Evolutionary conservation across 2,888 invertebrate species (phyloP).

Genomic region (Psococerastis gibbosa): DNA sequence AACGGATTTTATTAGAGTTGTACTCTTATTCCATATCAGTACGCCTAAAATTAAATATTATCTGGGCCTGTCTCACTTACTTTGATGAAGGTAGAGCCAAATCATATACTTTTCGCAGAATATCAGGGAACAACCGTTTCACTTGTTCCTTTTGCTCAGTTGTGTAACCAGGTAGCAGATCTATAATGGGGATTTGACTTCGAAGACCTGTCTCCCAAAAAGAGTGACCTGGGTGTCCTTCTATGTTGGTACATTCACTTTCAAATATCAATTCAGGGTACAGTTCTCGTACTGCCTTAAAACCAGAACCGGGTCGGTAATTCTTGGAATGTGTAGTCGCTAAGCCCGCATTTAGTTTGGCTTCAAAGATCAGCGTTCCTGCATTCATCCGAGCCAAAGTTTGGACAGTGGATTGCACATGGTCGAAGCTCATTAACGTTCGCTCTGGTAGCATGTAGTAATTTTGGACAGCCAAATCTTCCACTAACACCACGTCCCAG

Average conservation of each 20-base stretch:
- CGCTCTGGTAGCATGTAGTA: too few relatives aligned
- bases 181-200: not conserved
- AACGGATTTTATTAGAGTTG: too few relatives aligned
- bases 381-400: too few relatives aligned
- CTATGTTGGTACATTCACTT: not conserved
- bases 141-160: not conserved
- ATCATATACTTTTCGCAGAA: constrained; percentile 17
- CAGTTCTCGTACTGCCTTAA: not conserved
- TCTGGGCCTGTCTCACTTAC: too few relatives aligned
- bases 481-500: too few relatives aligned
- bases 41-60: too few relatives aligned
- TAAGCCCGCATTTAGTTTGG: constrained; percentile 15
- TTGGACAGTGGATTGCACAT: too few relatives aligned
- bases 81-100: not conserved
- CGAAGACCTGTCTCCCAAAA: not conserved
- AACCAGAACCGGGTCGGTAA: not conserved
- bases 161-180: not conserved
- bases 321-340: not conserved
- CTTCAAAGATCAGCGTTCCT: too few relatives aligned
- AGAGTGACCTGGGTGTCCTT: not conserved
- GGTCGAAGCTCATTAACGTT: too few relatives aligned
- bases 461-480: too few relatives aligned
- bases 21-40: too few relatives aligned
- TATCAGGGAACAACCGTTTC: not conserved
- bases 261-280: not conserved